Base-by-base conservation (phyloP, 2,888 invertebrate genomes). In the Temnothorax unifasciatus region DNA sequence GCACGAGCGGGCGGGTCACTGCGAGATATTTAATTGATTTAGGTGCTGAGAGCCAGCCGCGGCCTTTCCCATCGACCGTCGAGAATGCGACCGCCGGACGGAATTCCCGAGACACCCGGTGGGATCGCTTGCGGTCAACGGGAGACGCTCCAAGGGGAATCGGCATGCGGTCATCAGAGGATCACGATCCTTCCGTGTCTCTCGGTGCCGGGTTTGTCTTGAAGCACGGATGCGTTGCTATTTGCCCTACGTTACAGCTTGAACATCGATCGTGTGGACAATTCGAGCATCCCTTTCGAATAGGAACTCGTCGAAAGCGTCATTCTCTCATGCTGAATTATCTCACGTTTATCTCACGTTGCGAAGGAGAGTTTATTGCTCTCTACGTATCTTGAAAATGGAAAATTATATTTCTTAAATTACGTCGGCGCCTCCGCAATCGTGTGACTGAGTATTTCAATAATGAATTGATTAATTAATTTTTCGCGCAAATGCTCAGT, bases 21-120 rank as follows among this genome's bases (percentile, higher is more conserved):
- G 83, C 83, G 87, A 91, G 92, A 93, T 92, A 92, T 93, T 93
- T 92, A 93, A 93, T 93, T 93, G 93, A 93, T 93, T 92, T 90
- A 90, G 91, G 92, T 89, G 90, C 86, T 71, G 83, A 66, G 69
- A 83, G 64, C 74, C 86, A 84, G 86, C 76, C 86, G 84, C 82
- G 89, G 88, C 90, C 90, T 91, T 91, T 89, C 88, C 90, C 89
- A 86, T 87, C 89, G 89, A 90, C 87, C 88, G 86, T 87, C 82
- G 86, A 88, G 92, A 92, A 93, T 92, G 90, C 89, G 89, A 91
- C 91, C 91, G 82, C 90, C 88, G 81, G 91, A 88, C 91, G 90
- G 90, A 92, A 93, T 93, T 92, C 91, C 90, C 87, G 34, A 87
- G 87, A 89, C 90, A 89, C 87, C 90, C 86, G 81, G 50, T 86